These are phyloP conservation scores for Drosophila peninsularis DNA, from an alignment of 2,888 invertebrate genomes.

Conservation along the genomic window DNA sequence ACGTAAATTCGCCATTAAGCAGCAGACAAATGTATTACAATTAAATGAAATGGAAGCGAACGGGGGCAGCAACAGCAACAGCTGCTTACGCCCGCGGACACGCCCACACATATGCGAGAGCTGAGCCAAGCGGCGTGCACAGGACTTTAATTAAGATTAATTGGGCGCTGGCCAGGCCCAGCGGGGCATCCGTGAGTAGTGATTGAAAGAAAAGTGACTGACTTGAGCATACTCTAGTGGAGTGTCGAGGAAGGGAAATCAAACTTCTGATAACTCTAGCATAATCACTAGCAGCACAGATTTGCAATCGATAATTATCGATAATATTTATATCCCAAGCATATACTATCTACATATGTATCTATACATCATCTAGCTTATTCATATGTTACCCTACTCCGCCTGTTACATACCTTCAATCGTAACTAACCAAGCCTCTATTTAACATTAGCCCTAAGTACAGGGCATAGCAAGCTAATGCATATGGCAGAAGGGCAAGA, in stretches of 20 bases:
- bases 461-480: slow-evolving; percentile 9
- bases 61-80: slow-evolving; percentile 50
- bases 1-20: slow-evolving; percentile 75
- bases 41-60: slow-evolving; percentile 68
- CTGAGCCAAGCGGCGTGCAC: slow-evolving; percentile 22
- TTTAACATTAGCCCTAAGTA: background rate
- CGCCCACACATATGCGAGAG: slow-evolving; percentile 38
- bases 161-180: slow-evolving; percentile 53
- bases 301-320: too few relatives aligned
- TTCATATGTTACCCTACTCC: background rate
- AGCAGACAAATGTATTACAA: slow-evolving; percentile 76
- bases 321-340: too few relatives aligned
- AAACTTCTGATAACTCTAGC: too few relatives aligned
- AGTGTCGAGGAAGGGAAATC: too few relatives aligned
- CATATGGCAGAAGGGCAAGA: background rate
- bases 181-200: background rate
- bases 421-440: background rate
- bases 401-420: background rate
- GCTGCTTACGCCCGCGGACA: slow-evolving; percentile 51
- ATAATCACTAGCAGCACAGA: too few relatives aligned
- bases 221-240: background rate
- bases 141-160: slow-evolving; percentile 77
- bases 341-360: too few relatives aligned
- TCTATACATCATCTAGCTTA: too few relatives aligned
- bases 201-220: background rate